Conservation (phyloP, 2,797 vertebrate species). For the Pangasius sanitwongsei region DNA sequence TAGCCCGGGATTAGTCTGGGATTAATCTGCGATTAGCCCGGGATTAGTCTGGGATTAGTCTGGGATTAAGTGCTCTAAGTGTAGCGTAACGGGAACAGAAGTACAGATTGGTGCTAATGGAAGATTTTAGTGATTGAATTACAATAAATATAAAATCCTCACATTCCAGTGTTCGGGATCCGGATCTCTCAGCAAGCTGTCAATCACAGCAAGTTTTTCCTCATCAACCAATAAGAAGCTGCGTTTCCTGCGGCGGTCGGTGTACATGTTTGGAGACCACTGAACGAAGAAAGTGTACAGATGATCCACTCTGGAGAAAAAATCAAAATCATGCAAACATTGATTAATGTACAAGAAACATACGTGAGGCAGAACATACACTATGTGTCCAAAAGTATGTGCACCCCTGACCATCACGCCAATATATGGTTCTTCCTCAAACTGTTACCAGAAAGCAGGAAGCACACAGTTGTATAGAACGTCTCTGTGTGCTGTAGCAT, state of each 20-base stretch:
- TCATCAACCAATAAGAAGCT: neutral
- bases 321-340: neutral
- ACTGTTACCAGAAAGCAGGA: neutral
- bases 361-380: neutral
- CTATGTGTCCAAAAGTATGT: neutral
- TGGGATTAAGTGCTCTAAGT: too few species aligned
- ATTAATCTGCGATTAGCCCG: too few species aligned
- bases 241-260: neutral
- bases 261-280: slow-evolving; percentile 9
- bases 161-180: slow-evolving; percentile 7
- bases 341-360: neutral
- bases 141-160: neutral
- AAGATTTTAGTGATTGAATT: neutral
- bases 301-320: slow-evolving; percentile 26
- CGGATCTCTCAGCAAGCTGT: slow-evolving; percentile 8
- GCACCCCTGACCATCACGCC: neutral
- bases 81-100: too few species aligned
- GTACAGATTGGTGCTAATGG: neutral
- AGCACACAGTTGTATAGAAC: neutral
- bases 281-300: slow-evolving; percentile 28
- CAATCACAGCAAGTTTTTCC: neutral
- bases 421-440: neutral
- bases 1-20: too few species aligned
- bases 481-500: neutral
- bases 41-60: too few species aligned